A percentile compares a stretch with the other conserved stretches of the same genome.
Conservation (phyloP, 2,888 invertebrate species). For the Rhamnusium bicolor region DNA sequence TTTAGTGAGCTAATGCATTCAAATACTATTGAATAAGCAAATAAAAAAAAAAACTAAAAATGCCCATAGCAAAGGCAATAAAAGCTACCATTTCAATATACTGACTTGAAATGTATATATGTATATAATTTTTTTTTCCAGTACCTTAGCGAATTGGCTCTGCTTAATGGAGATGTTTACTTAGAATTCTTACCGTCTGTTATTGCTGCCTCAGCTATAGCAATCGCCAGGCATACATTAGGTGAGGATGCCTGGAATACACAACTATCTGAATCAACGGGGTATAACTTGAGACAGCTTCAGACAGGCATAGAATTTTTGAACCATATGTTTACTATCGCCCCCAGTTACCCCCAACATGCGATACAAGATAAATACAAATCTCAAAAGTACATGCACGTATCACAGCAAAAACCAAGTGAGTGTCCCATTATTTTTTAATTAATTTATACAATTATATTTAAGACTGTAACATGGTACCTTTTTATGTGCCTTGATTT, state of each 20-base stretch:
- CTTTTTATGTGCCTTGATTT: conserved; percentile 40
- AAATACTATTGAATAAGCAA: no score
- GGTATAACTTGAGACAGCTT: conserved; percentile 80
- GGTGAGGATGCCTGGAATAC: conserved; percentile 78
- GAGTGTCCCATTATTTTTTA: conserved; percentile 48
- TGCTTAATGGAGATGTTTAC: conserved; percentile 91
- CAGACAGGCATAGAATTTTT: conserved; percentile 80
- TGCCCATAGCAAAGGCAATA: no score
- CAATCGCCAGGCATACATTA: conserved; percentile 84
- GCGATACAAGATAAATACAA: conserved; percentile 94
- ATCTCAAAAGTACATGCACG: conserved; percentile 76
- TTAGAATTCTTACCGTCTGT: conserved; percentile 87
- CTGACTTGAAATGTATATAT: no score
- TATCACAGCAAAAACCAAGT: conserved; percentile 57
- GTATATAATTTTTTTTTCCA: conserved; percentile 70
- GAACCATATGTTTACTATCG: conserved; percentile 76
- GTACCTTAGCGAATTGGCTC: conserved; percentile 88
- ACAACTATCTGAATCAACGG: conserved; percentile 77
- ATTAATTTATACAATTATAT: conserved; percentile 35
- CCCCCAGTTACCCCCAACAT: conserved; percentile 76
- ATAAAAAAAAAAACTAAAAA: no score
- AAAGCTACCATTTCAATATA: no score
- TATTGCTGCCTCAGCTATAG: conserved; percentile 86
- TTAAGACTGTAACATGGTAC: conserved; percentile 44
- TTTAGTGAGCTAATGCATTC: no score